Conservation (phyloP, 2,113 vertebrate genomes). For the Petrocephalus zakoni region DNA sequence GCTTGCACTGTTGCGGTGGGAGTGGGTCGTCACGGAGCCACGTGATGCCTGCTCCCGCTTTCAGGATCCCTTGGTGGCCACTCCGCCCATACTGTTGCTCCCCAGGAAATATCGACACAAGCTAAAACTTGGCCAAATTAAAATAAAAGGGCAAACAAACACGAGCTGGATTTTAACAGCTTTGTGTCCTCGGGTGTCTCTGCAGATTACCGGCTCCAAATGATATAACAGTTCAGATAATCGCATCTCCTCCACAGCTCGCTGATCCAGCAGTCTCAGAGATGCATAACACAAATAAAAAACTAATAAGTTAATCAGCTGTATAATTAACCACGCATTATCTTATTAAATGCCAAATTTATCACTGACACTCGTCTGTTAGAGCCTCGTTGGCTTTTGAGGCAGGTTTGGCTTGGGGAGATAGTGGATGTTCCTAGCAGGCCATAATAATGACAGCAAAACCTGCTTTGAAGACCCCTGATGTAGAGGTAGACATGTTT, state of each 20-base stretch:
- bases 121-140: not conserved
- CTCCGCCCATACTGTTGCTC: not conserved
- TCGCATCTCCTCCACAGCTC: not conserved
- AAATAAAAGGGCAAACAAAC: not conserved
- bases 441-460: not conserved
- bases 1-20: no score
- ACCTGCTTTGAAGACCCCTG: not conserved
- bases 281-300: constrained; percentile 15
- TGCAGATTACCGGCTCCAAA: not conserved
- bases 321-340: constrained; percentile 2
- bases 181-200: not conserved
- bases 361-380: not conserved
- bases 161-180: not conserved
- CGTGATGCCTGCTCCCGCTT: no score
- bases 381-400: not conserved
- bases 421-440: not conserved
- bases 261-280: not conserved
- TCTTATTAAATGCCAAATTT: constrained; percentile 13
- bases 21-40: no score
- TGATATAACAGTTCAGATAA: not conserved
- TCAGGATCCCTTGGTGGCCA: no score
- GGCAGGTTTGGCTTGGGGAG: not conserved
- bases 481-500: not conserved
- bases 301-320: not conserved
- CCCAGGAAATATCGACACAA: not conserved